Evolutionary conservation across 2,888 invertebrate species (phyloP).

Genomic region (Drosophila niveifrons): DNA sequence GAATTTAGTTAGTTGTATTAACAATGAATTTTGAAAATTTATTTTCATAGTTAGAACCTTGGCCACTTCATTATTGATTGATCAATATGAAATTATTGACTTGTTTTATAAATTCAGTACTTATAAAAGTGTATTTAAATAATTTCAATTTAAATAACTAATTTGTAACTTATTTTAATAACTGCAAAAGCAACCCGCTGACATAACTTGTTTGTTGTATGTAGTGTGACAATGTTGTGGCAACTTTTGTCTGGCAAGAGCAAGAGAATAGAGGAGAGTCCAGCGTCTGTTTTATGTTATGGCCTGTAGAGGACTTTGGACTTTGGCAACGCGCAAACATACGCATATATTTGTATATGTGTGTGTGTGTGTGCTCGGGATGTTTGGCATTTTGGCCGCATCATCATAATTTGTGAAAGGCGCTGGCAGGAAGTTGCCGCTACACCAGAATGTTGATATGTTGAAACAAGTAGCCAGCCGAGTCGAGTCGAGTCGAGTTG

Average conservation of each 20-base stretch:
- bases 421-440: conserved; percentile 65
- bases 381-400: conserved; percentile 58
- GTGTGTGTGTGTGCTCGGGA: conserved; percentile 22
- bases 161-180: no score
- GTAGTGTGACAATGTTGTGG: not conserved
- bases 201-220: not conserved
- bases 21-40: no score
- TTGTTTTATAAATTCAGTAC: no score
- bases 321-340: conserved; percentile 36
- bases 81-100: no score
- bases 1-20: no score
- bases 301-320: conserved; percentile 32
- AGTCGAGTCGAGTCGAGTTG: not conserved
- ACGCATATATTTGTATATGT: conserved; percentile 29
- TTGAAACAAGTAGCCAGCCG: conserved; percentile 43
- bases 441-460: conserved; percentile 24
- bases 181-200: no score
- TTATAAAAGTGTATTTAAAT: no score
- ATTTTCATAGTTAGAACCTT: no score
- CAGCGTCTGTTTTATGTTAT: conserved; percentile 52
- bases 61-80: no score
- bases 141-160: no score
- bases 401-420: conserved; percentile 69
- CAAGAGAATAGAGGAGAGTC: not conserved
- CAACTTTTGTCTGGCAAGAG: conserved; percentile 16